Evolutionary conservation across 1,140 invertebrate genomes (phyloP).

Genomic region (Battus philenor): DNA sequence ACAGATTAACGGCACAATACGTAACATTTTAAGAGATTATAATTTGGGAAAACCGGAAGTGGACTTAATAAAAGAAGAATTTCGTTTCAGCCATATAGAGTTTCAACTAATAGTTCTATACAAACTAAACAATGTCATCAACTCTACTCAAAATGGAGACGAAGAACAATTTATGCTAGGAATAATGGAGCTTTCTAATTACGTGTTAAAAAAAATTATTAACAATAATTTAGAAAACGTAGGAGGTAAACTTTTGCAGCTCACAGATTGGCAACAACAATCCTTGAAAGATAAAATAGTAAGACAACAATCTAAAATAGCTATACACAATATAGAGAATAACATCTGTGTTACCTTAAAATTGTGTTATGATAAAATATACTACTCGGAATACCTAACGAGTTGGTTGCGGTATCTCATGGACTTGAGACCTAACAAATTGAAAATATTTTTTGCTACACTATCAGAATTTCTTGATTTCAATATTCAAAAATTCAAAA

Average conservation of each 20-base stretch:
- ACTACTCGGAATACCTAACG: constrained; percentile 31
- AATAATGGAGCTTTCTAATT: constrained; percentile 37
- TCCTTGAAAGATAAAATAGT: constrained; percentile 33
- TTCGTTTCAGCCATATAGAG: constrained; percentile 22
- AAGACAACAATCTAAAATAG: constrained; percentile 39
- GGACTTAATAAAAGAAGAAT: constrained; percentile 20
- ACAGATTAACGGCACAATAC: constrained; percentile 22
- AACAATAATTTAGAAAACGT: constrained; percentile 26
- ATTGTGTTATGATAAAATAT: constrained; percentile 32
- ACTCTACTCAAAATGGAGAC: constrained; percentile 16
- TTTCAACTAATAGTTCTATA: constrained; percentile 25
- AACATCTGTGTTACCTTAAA: constrained; percentile 29
- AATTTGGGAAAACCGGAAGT: constrained; percentile 20
- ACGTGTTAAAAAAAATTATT: constrained; percentile 29
- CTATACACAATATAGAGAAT: constrained; percentile 28
- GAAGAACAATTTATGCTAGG: constrained; percentile 32
- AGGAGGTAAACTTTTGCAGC: constrained; percentile 17
- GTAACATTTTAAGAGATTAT: constrained; percentile 33
- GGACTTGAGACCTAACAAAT: constrained; percentile 14
- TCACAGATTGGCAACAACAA: constrained; percentile 28
- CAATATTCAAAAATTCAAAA: constrained; percentile 26
- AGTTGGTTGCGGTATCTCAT: constrained; percentile 32
- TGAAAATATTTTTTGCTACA: constrained; percentile 22
- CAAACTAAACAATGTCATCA: constrained; percentile 25
- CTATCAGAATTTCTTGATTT: constrained; percentile 24